phyloP scores from a whole-genome alignment of 2,113 vertebrate species.

The Peromyscus leucopus region DNA sequence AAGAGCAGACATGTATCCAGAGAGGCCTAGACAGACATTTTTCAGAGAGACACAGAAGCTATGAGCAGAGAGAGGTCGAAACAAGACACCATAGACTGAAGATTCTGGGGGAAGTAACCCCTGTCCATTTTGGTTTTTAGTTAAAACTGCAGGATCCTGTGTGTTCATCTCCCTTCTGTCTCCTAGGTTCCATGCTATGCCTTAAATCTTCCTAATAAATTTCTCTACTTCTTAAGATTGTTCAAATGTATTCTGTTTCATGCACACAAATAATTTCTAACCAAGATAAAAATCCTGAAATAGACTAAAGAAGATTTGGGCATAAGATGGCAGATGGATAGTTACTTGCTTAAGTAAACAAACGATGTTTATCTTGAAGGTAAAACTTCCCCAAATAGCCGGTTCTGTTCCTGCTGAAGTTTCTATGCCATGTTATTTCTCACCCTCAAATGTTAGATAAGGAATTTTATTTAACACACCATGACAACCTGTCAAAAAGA shows the following conservation, averaged over 20 bases:
- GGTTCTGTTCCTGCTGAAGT: constrained; percentile 50
- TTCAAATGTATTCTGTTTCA: constrained; percentile 42
- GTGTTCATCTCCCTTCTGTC: not conserved
- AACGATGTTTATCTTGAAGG: constrained; percentile 68
- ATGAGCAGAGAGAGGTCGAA: constrained; percentile 2
- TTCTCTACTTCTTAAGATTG: constrained; percentile 11
- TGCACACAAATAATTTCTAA: constrained; percentile 45
- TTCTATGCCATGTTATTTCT: constrained; percentile 55
- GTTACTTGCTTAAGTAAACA: constrained; percentile 63
- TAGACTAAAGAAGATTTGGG: constrained; percentile 42
- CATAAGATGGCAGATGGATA: constrained; percentile 49
- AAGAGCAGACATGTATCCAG: constrained; percentile 18
- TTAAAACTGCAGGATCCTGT: not conserved
- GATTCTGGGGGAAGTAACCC: not conserved
- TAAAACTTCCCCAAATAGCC: constrained; percentile 61
- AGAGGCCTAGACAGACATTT: constrained; percentile 62
- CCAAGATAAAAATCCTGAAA: constrained; percentile 56
- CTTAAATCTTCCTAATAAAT: constrained; percentile 36
- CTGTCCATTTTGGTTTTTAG: constrained; percentile 1
- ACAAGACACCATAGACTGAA: not conserved
- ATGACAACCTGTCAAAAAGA: constrained; percentile 78
- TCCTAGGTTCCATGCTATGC: not conserved
- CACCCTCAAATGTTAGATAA: constrained; percentile 67
- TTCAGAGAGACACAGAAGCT: constrained; percentile 44
- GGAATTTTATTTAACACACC: constrained; percentile 70